These are phyloP conservation scores for Ips nitidus DNA, from an alignment of 1,140 invertebrate genomes.

Conservation along the genomic window DNA sequence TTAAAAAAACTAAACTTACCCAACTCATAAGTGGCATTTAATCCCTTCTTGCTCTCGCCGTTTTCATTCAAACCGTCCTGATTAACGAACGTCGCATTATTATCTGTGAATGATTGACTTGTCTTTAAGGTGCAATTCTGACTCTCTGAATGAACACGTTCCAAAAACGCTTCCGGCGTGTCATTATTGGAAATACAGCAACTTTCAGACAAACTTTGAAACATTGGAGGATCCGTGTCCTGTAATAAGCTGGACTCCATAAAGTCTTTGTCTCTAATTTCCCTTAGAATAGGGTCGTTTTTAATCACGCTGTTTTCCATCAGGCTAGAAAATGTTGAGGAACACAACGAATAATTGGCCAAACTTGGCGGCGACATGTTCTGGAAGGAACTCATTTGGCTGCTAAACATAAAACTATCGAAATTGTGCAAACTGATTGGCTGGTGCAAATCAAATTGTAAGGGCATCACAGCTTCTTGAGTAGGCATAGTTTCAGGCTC, in stretches of 20 bases:
- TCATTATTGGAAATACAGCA: conserved; percentile 48
- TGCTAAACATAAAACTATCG: conserved; percentile 43
- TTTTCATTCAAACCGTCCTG: not conserved
- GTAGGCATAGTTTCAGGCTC: conserved; percentile 13
- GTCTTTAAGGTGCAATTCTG: conserved; percentile 33
- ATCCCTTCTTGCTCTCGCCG: not conserved
- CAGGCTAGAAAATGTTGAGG: conserved; percentile 50
- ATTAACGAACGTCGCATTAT: not conserved
- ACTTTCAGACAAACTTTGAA: conserved; percentile 49
- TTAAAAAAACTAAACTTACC: not conserved
- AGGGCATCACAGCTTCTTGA: conserved; percentile 23
- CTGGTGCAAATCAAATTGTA: conserved; percentile 50
- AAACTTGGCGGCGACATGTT: conserved; percentile 52
- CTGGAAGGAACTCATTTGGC: conserved; percentile 47
- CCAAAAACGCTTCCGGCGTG: conserved; percentile 45
- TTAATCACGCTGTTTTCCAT: conserved; percentile 52
- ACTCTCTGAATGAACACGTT: conserved; percentile 40
- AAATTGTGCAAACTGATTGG: conserved; percentile 46
- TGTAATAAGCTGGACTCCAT: conserved; percentile 43
- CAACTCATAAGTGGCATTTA: not conserved
- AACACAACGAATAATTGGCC: conserved; percentile 51
- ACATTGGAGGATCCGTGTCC: conserved; percentile 46
- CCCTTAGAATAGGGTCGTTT: conserved; percentile 49
- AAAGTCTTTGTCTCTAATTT: conserved; percentile 50
- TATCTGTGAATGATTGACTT: conserved; percentile 2